Evolutionary conservation across 2,888 invertebrate genomes (phyloP), one percentile per base, ranked within the genome.

Genomic region (Drosophila falleni): DNA sequence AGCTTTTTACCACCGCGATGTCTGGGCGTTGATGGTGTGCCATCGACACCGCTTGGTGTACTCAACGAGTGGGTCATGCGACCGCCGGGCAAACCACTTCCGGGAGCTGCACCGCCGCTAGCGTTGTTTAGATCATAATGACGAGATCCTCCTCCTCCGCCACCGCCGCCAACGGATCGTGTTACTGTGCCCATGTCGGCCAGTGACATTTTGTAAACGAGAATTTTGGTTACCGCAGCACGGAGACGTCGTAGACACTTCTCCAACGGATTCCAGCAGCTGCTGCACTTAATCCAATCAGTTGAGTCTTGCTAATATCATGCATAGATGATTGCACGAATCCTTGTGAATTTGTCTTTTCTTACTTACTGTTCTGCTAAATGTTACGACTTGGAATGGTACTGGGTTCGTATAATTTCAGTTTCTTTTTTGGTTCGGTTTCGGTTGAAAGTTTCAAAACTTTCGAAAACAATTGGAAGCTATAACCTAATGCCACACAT

Each of bases 1-100:
- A 97, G 94, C 95, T 97, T 97, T 93, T 97, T 97, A 91, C 97
- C 97, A 90, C 96, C 97, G 89, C 96, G 96, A 81, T 97, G 96
- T 80, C 96, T 94, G 58, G 96, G 96, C 76, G 97, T 96, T 73
- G 96, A 94, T 74, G 94, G 93, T 58, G 93, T 91, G 16, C 92
- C 93, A 93, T 97, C 97, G 89, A 97, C 97, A 77, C 97, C 97
- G 63, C 96, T 96, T 74, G 97, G 97, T 84, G 96, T 97, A 89
- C 96, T 96, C 91, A 96, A 94, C 84, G 97, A 97, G 93, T 97
- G 97, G 92, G 96, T 96, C 96, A 96, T 96, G 77, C 95, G 95
- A 81, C 95, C 94, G 39, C 90, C 90, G 29, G 89, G 83, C 33
- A 90, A 63, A 54, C 87, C 85, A 23, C 78, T 78, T 33, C 83